phyloP scores from a whole-genome alignment of 1,140 invertebrate genomes.

The Drosophila arawakana region DNA sequence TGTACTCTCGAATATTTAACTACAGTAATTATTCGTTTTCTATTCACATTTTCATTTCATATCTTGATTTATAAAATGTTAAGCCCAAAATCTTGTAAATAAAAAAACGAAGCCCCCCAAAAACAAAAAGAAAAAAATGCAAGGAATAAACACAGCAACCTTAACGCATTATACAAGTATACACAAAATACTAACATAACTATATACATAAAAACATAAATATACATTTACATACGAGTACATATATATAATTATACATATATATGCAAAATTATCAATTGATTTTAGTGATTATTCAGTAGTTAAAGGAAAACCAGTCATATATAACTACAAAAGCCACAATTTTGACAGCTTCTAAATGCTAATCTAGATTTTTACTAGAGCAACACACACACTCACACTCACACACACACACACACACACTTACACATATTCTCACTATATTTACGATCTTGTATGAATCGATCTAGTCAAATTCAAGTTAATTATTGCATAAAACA shows the following conservation, averaged over 20 bases:
- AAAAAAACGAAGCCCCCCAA: constrained; percentile 55
- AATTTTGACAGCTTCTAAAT: constrained; percentile 63
- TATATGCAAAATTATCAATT: constrained; percentile 74
- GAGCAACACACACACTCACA: constrained; percentile 44
- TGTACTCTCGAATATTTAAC: constrained; percentile 19
- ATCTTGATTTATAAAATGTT: constrained; percentile 36
- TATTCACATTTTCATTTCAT: constrained; percentile 18
- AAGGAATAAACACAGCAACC: constrained; percentile 42
- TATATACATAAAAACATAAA: constrained; percentile 49
- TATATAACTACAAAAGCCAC: constrained; percentile 33
- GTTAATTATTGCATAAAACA: constrained; percentile 79
- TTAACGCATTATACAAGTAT: constrained; percentile 34
- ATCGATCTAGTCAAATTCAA: constrained; percentile 82
- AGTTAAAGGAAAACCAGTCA: constrained; percentile 52
- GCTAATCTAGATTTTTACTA: constrained; percentile 79
- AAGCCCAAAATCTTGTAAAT: constrained; percentile 47
- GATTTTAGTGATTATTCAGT: constrained; percentile 72
- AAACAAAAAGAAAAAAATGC: constrained; percentile 3
- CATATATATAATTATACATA: constrained; percentile 55
- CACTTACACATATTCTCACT: constrained; percentile 45
- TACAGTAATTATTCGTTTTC: not conserved
- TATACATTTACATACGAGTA: constrained; percentile 55
- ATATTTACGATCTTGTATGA: constrained; percentile 77
- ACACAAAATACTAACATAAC: constrained; percentile 60
- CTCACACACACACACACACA: constrained; percentile 21